A percentile compares a stretch with the other conserved stretches of the same genome.
phyloP scores from a whole-genome alignment of 64 coral and sea anemone species.

The Catalaphyllia jardinei region DNA sequence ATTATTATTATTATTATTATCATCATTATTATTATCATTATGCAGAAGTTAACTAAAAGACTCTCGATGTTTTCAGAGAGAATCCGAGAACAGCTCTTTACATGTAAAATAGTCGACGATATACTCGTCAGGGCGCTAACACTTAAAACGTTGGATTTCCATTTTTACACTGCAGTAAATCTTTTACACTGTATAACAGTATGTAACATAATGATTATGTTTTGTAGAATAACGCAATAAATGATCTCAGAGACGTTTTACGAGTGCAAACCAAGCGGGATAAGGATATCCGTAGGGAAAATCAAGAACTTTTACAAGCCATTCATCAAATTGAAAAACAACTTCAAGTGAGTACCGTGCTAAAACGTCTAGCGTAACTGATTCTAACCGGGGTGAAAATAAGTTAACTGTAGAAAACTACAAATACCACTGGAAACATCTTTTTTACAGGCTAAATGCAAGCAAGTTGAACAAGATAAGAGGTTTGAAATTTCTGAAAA shows the following conservation, averaged over 20 bases:
- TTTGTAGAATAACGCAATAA: slow-evolving; percentile 4
- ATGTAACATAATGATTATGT: neutral
- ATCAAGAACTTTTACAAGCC: neutral
- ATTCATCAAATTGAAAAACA: neutral
- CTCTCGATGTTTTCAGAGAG: too few species aligned
- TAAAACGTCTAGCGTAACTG: neutral
- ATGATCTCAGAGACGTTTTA: neutral
- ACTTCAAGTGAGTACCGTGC: neutral
- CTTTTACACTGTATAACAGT: neutral
- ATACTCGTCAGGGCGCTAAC: too few species aligned
- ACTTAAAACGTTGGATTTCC: too few species aligned
- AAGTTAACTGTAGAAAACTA: neutral
- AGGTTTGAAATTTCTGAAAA: neutral
- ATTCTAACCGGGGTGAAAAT: neutral
- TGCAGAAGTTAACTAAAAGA: too few species aligned
- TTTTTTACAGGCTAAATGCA: neutral
- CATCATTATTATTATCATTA: neutral
- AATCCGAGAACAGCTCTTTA: too few species aligned
- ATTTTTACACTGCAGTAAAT: neutral
- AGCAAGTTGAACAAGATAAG: neutral
- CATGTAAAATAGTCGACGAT: too few species aligned
- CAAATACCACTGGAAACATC: too few species aligned
- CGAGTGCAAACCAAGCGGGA: neutral
- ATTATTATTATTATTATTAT: too few species aligned
- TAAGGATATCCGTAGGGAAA: neutral